Evolutionary conservation across 2,888 invertebrate genomes (phyloP).

Genomic region (Carabus problematicus): DNA sequence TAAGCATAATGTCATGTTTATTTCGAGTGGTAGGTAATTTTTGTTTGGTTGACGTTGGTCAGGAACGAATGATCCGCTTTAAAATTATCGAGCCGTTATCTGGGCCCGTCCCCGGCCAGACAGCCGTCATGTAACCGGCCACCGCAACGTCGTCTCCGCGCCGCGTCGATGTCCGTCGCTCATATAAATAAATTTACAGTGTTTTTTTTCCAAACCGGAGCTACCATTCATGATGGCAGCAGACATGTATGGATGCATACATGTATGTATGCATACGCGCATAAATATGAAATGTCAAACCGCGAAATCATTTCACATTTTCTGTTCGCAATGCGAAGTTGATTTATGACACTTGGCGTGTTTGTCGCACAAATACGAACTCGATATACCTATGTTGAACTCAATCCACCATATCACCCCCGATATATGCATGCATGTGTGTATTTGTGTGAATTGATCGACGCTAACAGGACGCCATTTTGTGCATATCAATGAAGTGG

Average conservation of each 20-base stretch:
- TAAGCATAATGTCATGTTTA: too few species aligned
- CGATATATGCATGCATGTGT: background rate
- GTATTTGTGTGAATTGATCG: background rate
- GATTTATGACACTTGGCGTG: slow-evolving; percentile 8
- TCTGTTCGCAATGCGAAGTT: slow-evolving; percentile 1
- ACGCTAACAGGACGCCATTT: slow-evolving; percentile 8
- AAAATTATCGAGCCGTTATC: slow-evolving; percentile 41
- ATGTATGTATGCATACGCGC: slow-evolving; percentile 1
- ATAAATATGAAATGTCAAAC: slow-evolving; percentile 25
- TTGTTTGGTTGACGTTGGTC: slow-evolving; percentile 26
- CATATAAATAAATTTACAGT: slow-evolving; percentile 39
- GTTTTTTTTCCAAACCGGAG: slow-evolving; percentile 13
- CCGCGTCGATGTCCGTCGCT: slow-evolving; percentile 7
- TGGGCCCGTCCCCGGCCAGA: slow-evolving; percentile 24
- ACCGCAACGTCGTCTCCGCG: background rate
- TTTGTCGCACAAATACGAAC: slow-evolving; percentile 2
- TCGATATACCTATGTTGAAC: background rate
- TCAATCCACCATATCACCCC: background rate
- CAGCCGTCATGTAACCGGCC: slow-evolving; percentile 24
- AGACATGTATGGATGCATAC: background rate
- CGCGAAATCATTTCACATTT: slow-evolving; percentile 19
- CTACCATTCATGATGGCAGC: background rate
- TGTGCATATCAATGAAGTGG: background rate
- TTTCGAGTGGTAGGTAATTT: slow-evolving; percentile 16
- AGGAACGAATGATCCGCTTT: slow-evolving; percentile 38